phyloP scores from a whole-genome alignment of 2,797 vertebrate species.

The Carapus acus region DNA sequence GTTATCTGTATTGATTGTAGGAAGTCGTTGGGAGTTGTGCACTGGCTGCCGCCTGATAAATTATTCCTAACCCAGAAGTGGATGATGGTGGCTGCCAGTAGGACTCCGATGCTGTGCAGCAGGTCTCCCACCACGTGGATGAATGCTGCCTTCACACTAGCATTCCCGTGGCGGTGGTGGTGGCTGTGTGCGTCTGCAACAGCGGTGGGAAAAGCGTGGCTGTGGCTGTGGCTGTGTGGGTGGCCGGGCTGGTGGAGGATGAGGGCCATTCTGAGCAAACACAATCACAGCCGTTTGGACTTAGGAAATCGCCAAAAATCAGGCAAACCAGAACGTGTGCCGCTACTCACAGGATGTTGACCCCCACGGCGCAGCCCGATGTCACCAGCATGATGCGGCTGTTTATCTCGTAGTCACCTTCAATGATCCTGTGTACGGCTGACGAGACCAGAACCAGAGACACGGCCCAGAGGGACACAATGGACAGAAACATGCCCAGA shows the following conservation, averaged over 20 bases:
- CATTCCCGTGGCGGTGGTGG: conserved; percentile 54
- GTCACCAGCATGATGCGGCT: conserved; percentile 82
- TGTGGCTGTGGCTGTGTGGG: conserved; percentile 67
- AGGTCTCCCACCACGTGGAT: conserved; percentile 87
- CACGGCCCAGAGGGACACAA: conserved; percentile 87
- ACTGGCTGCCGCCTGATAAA: too few relatives aligned
- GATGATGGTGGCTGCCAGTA: conserved; percentile 79
- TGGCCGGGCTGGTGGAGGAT: conserved; percentile 79
- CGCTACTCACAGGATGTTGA: conserved; percentile 80
- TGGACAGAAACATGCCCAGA: conserved; percentile 81
- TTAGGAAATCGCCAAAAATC: background rate
- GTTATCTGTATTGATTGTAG: too few relatives aligned
- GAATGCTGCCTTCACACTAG: conserved; percentile 86
- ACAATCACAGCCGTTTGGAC: background rate
- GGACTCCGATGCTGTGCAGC: conserved; percentile 83
- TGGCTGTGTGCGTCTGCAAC: too few relatives aligned
- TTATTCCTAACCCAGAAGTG: conserved; percentile 77
- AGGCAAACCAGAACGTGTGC: background rate
- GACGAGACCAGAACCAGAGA: conserved; percentile 77
- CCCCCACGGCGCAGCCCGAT: conserved; percentile 79
- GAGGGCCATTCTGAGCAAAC: conserved; percentile 77
- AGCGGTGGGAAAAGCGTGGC: conserved; percentile 62
- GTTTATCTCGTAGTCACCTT: conserved; percentile 78
- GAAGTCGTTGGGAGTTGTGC: too few relatives aligned
- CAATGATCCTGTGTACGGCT: conserved; percentile 77